Evolutionary conservation across 2,888 invertebrate genomes (phyloP).

Genomic region (Drosophila borealis): DNA sequence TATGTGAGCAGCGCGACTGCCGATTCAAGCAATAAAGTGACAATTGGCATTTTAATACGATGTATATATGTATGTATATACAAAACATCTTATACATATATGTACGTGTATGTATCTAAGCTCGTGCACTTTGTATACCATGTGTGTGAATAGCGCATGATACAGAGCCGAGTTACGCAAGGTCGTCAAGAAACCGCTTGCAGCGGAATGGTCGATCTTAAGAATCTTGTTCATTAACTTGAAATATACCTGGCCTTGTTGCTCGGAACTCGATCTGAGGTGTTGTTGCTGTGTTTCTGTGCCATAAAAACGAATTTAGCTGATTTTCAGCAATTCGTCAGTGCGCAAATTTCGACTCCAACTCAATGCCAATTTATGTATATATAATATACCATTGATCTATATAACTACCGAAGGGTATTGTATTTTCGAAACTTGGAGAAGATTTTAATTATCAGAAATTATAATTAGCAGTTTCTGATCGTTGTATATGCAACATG

Average conservation of each 20-base stretch:
- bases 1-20: neutral
- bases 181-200: slow-evolving; percentile 47
- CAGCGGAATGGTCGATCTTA: slow-evolving; percentile 37
- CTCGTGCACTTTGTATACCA: slow-evolving; percentile 32
- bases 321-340: slow-evolving; percentile 35
- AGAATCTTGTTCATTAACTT: slow-evolving; percentile 54
- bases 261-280: slow-evolving; percentile 42
- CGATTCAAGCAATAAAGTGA: slow-evolving; percentile 4
- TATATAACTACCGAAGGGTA: neutral
- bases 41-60: slow-evolving; percentile 9
- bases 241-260: slow-evolving; percentile 54
- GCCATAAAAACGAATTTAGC: slow-evolving; percentile 31
- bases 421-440: neutral
- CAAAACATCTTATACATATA: slow-evolving; percentile 2
- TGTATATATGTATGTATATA: neutral
- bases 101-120: neutral
- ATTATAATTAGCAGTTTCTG: no score
- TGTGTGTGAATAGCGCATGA: neutral
- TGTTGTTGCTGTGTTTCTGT: slow-evolving; percentile 5
- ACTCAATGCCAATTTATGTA: slow-evolving; percentile 33
- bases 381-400: slow-evolving; percentile 12
- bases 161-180: slow-evolving; percentile 23
- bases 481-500: no score
- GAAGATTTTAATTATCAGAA: no score
- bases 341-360: slow-evolving; percentile 12